Base-by-base conservation (phyloP, 2,888 invertebrate genomes). In the Eupithecia exiguata region DNA sequence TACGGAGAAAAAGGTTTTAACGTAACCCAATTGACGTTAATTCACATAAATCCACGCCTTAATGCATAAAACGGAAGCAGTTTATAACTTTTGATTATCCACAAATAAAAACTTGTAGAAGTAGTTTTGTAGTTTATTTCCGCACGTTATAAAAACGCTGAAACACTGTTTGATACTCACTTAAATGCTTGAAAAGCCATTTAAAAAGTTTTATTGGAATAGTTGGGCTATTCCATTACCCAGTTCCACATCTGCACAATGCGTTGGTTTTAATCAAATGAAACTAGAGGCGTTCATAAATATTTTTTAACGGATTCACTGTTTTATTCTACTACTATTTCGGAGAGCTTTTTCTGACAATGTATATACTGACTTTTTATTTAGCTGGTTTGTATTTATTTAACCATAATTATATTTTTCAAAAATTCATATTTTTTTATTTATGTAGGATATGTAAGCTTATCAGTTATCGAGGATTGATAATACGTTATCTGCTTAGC, bases 171-270 rank as follows among this genome's bases (percentile, higher is more conserved):
- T 77, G 76, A 77, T 77, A 78, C 76, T 74, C 78, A 82, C 79
- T 71, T 82, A 83, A 84, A 83, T 74, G 79, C 77, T 78, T 77
- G 77, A 80, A 81, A 82, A 85, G 84, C 83, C 84, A 84, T 85
- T 88, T 82, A 84, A 86, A 84, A 89, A 90, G 83, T 89, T 91
- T 90, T 90, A 91, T 91, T 90, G 88, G 85, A 90, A 91, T 90
- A 90, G 90, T 90, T 90, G 77, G 81, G 80, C 81, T 83, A 78
- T 80, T 76, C 81, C 75, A 81, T 76, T 79, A 70, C 74, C 78
- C 73, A 76, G 69, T 78, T 75, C 74, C 80, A 81, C 81, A 83
- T 82, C 83, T 78, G 81, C 80, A 82, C 81, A 81, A 82, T 84
- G 82, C 81, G 79, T 82, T 82, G 81, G 83, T 83, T 84, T 82